These are phyloP conservation scores for Nycticebus coucang DNA, from an alignment of 2,113 vertebrate genomes.

Conservation along the genomic window DNA sequence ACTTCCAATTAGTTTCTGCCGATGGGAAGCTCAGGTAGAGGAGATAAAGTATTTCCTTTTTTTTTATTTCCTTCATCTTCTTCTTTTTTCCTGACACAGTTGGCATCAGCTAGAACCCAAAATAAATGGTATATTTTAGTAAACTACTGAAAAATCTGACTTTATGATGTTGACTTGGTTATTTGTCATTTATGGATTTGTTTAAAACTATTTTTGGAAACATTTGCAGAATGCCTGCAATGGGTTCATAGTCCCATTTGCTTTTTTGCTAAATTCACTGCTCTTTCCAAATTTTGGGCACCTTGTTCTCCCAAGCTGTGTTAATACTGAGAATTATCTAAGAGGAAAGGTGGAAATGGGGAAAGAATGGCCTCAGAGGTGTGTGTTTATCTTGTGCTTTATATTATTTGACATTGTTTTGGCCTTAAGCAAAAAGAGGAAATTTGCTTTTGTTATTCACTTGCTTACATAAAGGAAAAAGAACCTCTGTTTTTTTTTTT, in stretches of 20 bases:
- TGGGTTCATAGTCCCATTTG: background rate
- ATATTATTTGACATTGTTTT: slow-evolving; percentile 78
- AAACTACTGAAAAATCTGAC: slow-evolving; percentile 14
- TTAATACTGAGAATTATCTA: slow-evolving; percentile 63
- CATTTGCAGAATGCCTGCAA: background rate
- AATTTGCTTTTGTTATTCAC: slow-evolving; percentile 58
- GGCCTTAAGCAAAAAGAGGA: slow-evolving; percentile 73
- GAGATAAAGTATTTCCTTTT: background rate
- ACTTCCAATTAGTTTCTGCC: background rate
- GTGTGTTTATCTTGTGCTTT: slow-evolving; percentile 73
- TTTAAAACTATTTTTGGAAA: slow-evolving; percentile 51
- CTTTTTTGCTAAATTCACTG: slow-evolving; percentile 17
- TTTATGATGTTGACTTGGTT: background rate
- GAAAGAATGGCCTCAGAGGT: slow-evolving; percentile 39
- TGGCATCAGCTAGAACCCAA: background rate
- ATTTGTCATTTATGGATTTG: slow-evolving; percentile 37
- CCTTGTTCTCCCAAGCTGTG: background rate
- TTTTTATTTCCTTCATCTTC: no score
- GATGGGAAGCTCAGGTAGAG: background rate
- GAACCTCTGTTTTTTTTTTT: background rate
- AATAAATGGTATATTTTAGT: slow-evolving; percentile 41
- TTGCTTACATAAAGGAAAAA: slow-evolving; percentile 67
- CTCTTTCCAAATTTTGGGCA: background rate
- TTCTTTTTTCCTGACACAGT: background rate
- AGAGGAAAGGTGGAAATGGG: slow-evolving; percentile 50